Percentiles rank a stretch among this genome's conserved stretches.
Evolutionary conservation across 2,888 invertebrate genomes (phyloP).

Genomic region (Cryptus viduatorius): DNA sequence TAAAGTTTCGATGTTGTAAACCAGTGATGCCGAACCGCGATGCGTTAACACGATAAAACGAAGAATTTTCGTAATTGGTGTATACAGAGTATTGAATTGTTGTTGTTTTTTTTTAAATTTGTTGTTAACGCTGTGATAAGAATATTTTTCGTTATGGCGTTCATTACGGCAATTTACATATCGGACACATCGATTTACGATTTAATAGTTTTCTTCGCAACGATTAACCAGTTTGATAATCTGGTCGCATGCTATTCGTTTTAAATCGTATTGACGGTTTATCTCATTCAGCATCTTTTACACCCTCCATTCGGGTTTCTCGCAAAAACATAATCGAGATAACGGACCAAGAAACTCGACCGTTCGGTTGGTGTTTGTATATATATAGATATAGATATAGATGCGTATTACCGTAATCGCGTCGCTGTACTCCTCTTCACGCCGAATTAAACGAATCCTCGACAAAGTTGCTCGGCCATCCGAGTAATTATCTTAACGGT

Average conservation of each 20-base stretch:
- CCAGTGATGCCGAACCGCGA: background rate
- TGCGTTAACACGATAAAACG: background rate
- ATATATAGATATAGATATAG: background rate
- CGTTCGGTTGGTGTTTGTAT: background rate
- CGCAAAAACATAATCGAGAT: slow-evolving; percentile 11
- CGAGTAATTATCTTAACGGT: slow-evolving; percentile 33
- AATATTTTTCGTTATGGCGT: background rate
- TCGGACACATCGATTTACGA: background rate
- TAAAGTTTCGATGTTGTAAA: slow-evolving; percentile 15
- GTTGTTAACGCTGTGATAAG: background rate
- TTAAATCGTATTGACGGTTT: background rate
- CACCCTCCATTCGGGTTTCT: background rate
- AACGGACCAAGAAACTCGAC: slow-evolving; percentile 16
- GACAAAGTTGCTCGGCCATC: slow-evolving; percentile 14
- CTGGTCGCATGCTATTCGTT: background rate
- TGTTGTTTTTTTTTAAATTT: background rate
- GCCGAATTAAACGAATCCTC: slow-evolving; percentile 26
- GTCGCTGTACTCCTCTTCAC: slow-evolving; percentile 24
- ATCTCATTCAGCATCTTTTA: background rate
- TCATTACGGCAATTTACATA: background rate
- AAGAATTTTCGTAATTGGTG: background rate
- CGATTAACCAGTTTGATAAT: too few species aligned
- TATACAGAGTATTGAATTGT: background rate
- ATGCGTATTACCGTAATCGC: slow-evolving; percentile 8
- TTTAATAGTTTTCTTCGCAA: background rate